Conservation (phyloP, 35 echinoderm and acorn worm genomes). For the Ophioderma brevispina region DNA sequence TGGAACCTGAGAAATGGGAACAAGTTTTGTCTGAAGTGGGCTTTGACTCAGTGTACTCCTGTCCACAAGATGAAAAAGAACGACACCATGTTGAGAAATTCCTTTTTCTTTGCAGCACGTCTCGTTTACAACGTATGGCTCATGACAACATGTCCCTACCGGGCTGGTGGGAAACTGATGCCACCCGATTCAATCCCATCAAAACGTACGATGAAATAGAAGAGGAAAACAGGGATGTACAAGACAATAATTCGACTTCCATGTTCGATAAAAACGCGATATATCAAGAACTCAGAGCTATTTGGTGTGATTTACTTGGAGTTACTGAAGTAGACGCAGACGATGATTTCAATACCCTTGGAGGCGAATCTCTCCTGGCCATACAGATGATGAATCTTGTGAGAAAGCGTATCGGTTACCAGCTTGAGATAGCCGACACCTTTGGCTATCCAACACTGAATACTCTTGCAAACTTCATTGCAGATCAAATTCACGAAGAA, state of each 20-base stretch:
- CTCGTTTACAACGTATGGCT: background rate
- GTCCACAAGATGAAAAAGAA: conserved; percentile 7
- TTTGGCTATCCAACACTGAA: background rate
- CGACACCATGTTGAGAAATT: background rate
- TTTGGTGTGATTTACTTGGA: conserved; percentile 7
- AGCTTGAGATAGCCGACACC: conserved; percentile 18
- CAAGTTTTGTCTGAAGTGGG: background rate
- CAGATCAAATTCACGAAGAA: background rate
- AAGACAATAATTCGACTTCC: background rate
- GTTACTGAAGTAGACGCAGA: background rate
- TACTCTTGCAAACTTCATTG: conserved; percentile 3
- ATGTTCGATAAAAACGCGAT: background rate
- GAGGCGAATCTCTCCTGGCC: background rate
- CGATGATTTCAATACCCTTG: background rate
- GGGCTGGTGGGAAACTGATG: background rate
- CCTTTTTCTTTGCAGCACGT: background rate
- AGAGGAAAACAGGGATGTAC: background rate
- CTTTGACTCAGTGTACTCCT: background rate
- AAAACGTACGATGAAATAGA: conserved; percentile 3
- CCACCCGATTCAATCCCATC: background rate
- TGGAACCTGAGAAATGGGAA: conserved; percentile 23
- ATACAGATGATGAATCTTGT: conserved; percentile 24
- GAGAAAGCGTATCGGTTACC: conserved; percentile 5
- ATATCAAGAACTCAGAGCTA: background rate
- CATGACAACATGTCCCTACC: background rate